Evolutionary conservation across 1,140 invertebrate species (phyloP).

Genomic region (Anastatus disparis): DNA sequence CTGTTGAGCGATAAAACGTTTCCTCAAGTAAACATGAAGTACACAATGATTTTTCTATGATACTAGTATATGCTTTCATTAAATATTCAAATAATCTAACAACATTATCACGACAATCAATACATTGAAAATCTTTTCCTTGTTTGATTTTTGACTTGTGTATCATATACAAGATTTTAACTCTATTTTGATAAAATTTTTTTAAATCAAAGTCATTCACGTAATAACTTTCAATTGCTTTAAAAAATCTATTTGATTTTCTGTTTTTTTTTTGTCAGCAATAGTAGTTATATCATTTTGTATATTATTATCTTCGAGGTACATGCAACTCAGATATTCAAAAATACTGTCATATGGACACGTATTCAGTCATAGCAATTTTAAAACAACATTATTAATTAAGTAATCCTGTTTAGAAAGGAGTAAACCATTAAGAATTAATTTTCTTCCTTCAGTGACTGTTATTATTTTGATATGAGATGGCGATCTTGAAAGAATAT

Average conservation of each 20-base stretch:
- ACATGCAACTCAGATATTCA: not conserved
- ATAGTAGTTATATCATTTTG: not conserved
- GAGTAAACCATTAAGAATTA: not conserved
- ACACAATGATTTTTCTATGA: too few relatives aligned
- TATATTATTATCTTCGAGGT: not conserved
- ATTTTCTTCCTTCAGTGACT: not conserved
- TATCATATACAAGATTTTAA: not conserved
- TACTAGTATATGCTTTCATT: not conserved
- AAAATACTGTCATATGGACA: not conserved
- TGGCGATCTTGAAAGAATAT: too few relatives aligned
- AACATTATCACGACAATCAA: not conserved
- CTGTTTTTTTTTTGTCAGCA: not conserved
- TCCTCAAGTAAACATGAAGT: too few relatives aligned
- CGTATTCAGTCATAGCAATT: not conserved
- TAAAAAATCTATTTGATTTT: not conserved
- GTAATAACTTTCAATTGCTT: not conserved
- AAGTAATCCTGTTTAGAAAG: too few relatives aligned
- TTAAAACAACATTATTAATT: not conserved
- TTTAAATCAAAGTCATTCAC: not conserved
- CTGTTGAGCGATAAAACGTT: too few relatives aligned
- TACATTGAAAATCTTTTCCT: too few relatives aligned
- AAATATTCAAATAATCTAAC: not conserved
- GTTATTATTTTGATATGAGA: not conserved
- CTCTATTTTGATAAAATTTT: not conserved
- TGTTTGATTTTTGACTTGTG: too few relatives aligned